Evolutionary conservation across 2,797 vertebrate species (phyloP).

Genomic region (Sebastes nivosus): DNA sequence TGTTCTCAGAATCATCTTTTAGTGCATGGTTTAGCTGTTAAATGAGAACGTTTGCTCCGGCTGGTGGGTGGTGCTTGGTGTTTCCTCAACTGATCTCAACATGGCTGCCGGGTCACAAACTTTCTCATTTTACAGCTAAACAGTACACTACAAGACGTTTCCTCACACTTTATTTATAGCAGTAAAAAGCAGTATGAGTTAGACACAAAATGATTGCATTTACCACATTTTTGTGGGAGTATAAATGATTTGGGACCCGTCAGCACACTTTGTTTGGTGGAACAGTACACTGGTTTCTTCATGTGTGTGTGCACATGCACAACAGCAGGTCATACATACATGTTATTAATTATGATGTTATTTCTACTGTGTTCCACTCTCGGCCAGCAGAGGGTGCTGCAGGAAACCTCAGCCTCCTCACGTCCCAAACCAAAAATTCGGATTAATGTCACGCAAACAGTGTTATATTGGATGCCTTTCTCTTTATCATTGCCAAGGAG

Average conservation of each 20-base stretch:
- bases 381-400: background rate
- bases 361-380: background rate
- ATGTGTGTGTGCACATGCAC: background rate
- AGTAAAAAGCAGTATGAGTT: background rate
- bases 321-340: background rate
- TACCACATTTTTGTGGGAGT: background rate
- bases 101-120: too few relatives aligned
- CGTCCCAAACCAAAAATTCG: background rate
- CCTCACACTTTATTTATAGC: background rate
- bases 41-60: too few relatives aligned
- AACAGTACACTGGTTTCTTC: background rate
- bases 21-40: rapidly evolving
- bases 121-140: too few relatives aligned
- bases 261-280: background rate
- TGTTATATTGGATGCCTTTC: background rate
- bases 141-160: too few relatives aligned
- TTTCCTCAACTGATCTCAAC: too few relatives aligned
- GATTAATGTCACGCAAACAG: background rate
- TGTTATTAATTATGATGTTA: background rate
- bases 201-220: background rate
- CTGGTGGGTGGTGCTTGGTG: too few relatives aligned
- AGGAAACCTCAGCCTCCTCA: background rate
- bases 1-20: rapidly evolving
- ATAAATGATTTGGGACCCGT: background rate
- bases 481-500: background rate